These are phyloP conservation scores for Amphiprion percula DNA, from an alignment of 2,113 vertebrate genomes.

Conservation along the genomic window DNA sequence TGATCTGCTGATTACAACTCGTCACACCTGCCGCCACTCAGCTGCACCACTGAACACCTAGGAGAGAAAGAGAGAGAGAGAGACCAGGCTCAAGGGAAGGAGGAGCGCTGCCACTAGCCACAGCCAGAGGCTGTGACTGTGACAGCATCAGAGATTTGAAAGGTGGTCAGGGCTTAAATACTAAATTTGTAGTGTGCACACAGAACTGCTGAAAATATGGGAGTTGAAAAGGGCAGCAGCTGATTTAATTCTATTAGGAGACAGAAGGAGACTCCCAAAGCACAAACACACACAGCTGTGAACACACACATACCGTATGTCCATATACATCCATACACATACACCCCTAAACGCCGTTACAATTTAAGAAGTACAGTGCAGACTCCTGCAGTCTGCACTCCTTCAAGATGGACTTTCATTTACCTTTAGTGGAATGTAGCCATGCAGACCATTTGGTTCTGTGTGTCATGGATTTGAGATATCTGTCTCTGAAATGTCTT, in stretches of 20 bases:
- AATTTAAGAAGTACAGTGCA: not conserved
- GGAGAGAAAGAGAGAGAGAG: too few species aligned
- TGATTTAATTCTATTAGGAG: conserved; percentile 1
- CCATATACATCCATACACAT: not conserved
- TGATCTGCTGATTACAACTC: too few species aligned
- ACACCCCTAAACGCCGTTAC: not conserved
- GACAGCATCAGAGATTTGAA: not conserved
- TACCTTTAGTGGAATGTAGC: too few species aligned
- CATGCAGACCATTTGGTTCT: too few species aligned
- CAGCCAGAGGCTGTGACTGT: too few species aligned
- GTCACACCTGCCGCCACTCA: too few species aligned
- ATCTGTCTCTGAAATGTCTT: too few species aligned
- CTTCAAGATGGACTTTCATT: not conserved
- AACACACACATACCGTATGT: not conserved
- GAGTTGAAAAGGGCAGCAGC: conserved; percentile 18
- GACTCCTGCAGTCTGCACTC: not conserved
- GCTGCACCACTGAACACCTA: too few species aligned
- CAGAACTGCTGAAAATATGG: not conserved
- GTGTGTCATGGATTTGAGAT: too few species aligned
- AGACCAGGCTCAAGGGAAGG: too few species aligned
- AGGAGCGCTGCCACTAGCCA: too few species aligned
- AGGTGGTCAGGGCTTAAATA: not conserved
- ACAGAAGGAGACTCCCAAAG: not conserved
- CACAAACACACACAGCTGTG: not conserved
- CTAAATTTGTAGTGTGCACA: not conserved